phyloP scores from a whole-genome alignment of 2,888 invertebrate genomes.

The Bombyx huttoni region DNA sequence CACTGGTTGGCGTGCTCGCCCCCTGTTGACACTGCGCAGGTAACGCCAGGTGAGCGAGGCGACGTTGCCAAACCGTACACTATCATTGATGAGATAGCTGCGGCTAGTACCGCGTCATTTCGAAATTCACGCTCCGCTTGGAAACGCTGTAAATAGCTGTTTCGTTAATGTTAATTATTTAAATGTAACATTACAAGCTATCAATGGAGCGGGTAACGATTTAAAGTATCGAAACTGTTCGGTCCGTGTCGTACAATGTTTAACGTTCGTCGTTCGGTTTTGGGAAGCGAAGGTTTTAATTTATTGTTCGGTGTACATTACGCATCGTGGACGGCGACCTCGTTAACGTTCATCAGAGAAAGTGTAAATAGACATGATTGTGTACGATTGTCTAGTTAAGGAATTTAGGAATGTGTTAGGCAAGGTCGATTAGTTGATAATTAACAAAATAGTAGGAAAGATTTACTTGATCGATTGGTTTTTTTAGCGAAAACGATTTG shows the following conservation, averaged over 20 bases:
- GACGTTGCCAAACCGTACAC: slow-evolving; percentile 68
- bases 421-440: slow-evolving; percentile 17
- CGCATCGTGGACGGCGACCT: slow-evolving; percentile 25
- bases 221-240: slow-evolving; percentile 19
- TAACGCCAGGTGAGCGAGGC: slow-evolving; percentile 66
- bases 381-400: slow-evolving; percentile 18
- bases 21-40: slow-evolving; percentile 69
- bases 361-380: slow-evolving; percentile 26
- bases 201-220: slow-evolving; percentile 25
- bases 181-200: slow-evolving; percentile 16
- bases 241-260: slow-evolving; percentile 9
- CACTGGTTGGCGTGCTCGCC: slow-evolving; percentile 41
- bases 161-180: slow-evolving; percentile 15
- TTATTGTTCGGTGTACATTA: slow-evolving; percentile 24
- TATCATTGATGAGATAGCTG: slow-evolving; percentile 68
- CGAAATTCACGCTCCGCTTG: slow-evolving; percentile 45
- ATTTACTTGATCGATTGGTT: not conserved
- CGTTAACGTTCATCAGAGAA: slow-evolving; percentile 23
- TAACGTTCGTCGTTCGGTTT: slow-evolving; percentile 14
- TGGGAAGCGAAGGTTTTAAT: slow-evolving; percentile 13
- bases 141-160: slow-evolving; percentile 36
- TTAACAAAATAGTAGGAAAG: slow-evolving; percentile 1
- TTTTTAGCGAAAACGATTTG: not conserved
- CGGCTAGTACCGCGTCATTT: slow-evolving; percentile 37
- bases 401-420: slow-evolving; percentile 8